phyloP scores from a whole-genome alignment of 2,113 vertebrate species.

The Asarcornis scutulata region DNA sequence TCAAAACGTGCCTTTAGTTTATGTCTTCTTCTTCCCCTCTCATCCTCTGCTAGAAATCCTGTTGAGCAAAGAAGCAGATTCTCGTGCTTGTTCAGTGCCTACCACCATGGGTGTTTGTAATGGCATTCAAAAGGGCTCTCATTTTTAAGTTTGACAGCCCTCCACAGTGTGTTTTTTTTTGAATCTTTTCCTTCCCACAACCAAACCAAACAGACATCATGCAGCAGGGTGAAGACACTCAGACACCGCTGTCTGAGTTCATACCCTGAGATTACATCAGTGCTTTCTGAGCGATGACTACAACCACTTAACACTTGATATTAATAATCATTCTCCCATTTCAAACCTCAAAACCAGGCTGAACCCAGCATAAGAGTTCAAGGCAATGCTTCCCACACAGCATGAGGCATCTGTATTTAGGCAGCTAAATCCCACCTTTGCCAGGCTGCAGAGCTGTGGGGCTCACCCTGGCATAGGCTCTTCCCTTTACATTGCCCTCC shows the following conservation, averaged over 20 bases:
- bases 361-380: neutral
- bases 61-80: neutral
- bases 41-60: neutral
- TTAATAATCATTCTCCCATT: neutral
- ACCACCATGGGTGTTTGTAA: neutral
- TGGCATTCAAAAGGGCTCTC: neutral
- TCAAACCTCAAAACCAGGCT: neutral
- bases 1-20: neutral
- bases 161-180: neutral
- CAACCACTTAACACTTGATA: neutral
- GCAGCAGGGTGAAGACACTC: neutral
- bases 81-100: neutral
- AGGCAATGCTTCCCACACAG: neutral
- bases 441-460: neutral
- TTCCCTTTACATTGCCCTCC: neutral
- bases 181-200: neutral
- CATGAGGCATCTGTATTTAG: neutral
- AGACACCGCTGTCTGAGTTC: neutral
- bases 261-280: neutral
- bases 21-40: rapidly evolving
- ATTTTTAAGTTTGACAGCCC: neutral
- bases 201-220: neutral
- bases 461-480: neutral
- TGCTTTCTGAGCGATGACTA: neutral
- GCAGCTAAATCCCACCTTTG: neutral